Conservation (phyloP, 2,797 vertebrate genomes). For the Gymnodraco acuticeps region DNA sequence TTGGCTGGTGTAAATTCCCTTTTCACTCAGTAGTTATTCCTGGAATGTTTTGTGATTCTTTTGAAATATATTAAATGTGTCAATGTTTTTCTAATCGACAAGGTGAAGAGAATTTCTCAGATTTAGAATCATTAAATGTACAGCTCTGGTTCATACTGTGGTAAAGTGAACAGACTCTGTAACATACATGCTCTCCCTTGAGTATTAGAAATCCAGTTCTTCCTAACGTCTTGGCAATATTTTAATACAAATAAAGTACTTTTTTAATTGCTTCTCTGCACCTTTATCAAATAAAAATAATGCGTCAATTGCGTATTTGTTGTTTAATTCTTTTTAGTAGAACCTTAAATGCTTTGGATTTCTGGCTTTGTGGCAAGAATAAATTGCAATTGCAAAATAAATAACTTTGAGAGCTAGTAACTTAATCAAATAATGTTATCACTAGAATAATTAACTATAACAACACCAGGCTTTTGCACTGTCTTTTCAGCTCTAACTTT, state of each 20-base stretch:
- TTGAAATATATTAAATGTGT: no score
- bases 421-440: neutral
- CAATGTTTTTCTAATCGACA: no score
- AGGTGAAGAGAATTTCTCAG: neutral
- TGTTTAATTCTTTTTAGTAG: neutral
- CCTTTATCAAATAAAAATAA: neutral
- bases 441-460: neutral
- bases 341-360: neutral
- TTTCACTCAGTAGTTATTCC: constrained; percentile 4
- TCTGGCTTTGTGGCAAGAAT: neutral
- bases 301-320: neutral
- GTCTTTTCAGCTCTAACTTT: neutral
- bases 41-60: constrained; percentile 5
- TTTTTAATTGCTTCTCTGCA: neutral
- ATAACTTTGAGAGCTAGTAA: neutral
- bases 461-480: neutral
- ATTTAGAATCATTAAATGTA: neutral
- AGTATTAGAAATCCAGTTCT: neutral
- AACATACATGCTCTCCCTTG: neutral
- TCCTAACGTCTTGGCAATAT: neutral
- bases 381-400: neutral
- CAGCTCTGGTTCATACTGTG: neutral
- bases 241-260: neutral
- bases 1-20: neutral
- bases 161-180: neutral